A percentile compares a stretch with the other conserved stretches of the same genome.
Conservation (phyloP, 2,113 vertebrate genomes). For the Talpa occidentalis region DNA sequence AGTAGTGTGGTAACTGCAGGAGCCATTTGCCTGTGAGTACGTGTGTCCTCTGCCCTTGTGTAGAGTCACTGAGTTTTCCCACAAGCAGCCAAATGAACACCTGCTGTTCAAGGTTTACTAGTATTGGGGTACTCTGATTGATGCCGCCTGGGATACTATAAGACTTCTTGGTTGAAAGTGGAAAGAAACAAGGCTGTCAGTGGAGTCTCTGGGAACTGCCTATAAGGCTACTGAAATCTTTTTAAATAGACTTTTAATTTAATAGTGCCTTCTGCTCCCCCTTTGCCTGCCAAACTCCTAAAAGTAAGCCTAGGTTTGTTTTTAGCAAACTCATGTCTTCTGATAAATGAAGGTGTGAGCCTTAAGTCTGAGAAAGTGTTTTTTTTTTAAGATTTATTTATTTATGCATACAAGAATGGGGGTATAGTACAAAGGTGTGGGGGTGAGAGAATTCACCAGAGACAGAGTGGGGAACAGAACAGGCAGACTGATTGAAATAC, state of each 20-base stretch:
- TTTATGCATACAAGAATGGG: no score
- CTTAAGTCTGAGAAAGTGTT: background rate
- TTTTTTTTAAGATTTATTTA: no score
- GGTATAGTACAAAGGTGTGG: no score
- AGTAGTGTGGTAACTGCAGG: background rate
- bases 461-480: no score
- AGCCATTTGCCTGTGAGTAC: background rate
- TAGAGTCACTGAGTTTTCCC: background rate
- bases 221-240: background rate
- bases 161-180: constrained; percentile 18
- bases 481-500: no score
- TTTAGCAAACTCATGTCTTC: background rate
- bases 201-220: background rate
- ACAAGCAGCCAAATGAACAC: background rate
- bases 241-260: constrained; percentile 7
- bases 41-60: background rate
- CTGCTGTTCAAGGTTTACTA: background rate
- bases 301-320: constrained; percentile 25
- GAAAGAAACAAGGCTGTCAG: background rate
- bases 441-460: no score
- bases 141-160: background rate
- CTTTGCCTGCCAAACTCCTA: constrained; percentile 23
- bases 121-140: background rate
- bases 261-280: background rate
- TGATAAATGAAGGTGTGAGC: constrained; percentile 22